phyloP scores from a whole-genome alignment of 2,888 invertebrate genomes.

The Vanessa cardui region DNA sequence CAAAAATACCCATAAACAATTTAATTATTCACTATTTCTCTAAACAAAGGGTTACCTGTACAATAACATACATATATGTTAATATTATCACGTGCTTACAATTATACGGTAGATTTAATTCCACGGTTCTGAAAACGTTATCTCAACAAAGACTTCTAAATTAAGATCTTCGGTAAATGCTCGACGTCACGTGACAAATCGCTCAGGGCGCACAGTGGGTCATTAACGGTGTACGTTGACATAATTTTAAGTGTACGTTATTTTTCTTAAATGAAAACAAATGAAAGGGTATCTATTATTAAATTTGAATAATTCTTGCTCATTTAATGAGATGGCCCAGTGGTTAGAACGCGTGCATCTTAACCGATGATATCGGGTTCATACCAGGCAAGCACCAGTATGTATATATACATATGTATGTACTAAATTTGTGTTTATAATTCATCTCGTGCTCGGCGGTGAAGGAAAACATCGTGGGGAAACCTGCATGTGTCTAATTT shows the following conservation, averaged over 20 bases:
- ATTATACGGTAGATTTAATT: slow-evolving; percentile 62
- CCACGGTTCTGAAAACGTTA: slow-evolving; percentile 53
- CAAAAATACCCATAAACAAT: too few relatives aligned
- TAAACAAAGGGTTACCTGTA: slow-evolving; percentile 15
- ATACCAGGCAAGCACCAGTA: too few relatives aligned
- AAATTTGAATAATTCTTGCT: too few relatives aligned
- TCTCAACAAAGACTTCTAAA: slow-evolving; percentile 56
- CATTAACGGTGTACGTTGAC: slow-evolving; percentile 14
- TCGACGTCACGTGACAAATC: slow-evolving; percentile 5
- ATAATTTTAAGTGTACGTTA: slow-evolving; percentile 6
- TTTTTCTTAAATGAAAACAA: slow-evolving; percentile 7
- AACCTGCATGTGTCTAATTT: too few relatives aligned
- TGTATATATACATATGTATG: too few relatives aligned
- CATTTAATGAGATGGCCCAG: too few relatives aligned
- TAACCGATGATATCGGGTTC: too few relatives aligned
- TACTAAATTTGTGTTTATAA: too few relatives aligned
- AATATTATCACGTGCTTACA: slow-evolving; percentile 57
- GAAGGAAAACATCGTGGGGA: too few relatives aligned
- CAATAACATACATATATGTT: neutral
- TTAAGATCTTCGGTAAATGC: slow-evolving; percentile 45
- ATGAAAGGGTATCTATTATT: slow-evolving; percentile 5
- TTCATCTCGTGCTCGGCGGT: too few relatives aligned
- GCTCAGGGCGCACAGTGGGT: slow-evolving; percentile 1
- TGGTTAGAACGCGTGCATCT: too few relatives aligned
- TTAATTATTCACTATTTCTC: neutral